A percentile compares a stretch with the other conserved stretches of the same genome.
phyloP scores from a whole-genome alignment of 2,888 invertebrate genomes.

The Incurvaria masculella region DNA sequence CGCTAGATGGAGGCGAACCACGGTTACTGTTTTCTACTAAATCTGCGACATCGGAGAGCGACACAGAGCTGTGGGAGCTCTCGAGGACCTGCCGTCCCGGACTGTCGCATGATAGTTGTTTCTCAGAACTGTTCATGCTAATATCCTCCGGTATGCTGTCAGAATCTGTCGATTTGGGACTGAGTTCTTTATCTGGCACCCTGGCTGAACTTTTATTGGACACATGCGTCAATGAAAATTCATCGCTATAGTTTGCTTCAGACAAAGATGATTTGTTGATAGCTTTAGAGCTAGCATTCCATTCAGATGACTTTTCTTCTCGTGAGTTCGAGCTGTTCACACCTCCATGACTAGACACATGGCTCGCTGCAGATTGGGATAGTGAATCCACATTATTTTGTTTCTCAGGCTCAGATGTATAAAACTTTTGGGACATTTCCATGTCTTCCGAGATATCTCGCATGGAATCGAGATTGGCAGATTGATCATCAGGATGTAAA shows the following conservation, averaged over 20 bases:
- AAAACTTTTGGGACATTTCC: background rate
- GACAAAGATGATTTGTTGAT: background rate
- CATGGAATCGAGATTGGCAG: background rate
- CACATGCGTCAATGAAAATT: slow-evolving; percentile 32
- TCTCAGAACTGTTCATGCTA: slow-evolving; percentile 1
- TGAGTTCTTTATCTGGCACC: background rate
- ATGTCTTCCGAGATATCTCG: background rate
- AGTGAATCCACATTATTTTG: background rate
- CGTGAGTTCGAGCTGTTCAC: too few relatives aligned
- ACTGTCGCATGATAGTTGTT: background rate
- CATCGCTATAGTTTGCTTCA: slow-evolving; percentile 28
- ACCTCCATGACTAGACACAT: background rate
- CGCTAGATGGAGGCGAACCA: slow-evolving; percentile 22
- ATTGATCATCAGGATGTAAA: background rate
- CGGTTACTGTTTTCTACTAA: slow-evolving; percentile 36
- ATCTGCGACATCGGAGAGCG: slow-evolving; percentile 46
- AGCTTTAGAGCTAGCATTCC: background rate
- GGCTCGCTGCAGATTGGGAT: background rate
- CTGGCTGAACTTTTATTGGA: slow-evolving; percentile 19
- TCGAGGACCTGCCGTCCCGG: background rate
- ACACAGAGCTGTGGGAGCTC: slow-evolving; percentile 40
- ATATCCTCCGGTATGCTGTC: slow-evolving; percentile 1
- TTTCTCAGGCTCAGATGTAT: background rate
- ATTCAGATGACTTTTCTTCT: background rate
- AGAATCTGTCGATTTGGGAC: background rate